Conservation (phyloP, 2,888 invertebrate genomes). For the Cheilosia pagana region DNA sequence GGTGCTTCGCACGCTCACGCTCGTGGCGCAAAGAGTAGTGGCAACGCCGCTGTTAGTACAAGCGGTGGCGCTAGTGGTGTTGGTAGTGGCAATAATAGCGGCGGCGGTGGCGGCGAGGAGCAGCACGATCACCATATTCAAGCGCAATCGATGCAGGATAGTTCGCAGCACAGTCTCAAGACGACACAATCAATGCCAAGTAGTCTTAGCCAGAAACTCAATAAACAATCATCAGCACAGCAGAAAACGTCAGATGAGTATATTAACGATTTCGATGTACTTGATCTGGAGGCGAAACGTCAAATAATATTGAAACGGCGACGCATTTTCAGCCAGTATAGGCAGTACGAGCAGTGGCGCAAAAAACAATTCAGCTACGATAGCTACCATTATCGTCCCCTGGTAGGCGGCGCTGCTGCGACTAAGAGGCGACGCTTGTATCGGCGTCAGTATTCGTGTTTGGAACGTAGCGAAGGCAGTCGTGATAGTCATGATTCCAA, state of each 20-base stretch:
- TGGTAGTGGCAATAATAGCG: slow-evolving; percentile 43
- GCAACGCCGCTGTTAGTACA: slow-evolving; percentile 53
- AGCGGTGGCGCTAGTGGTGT: slow-evolving; percentile 10
- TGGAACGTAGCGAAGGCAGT: slow-evolving; percentile 81
- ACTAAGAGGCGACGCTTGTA: slow-evolving; percentile 81
- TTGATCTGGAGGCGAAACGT: slow-evolving; percentile 80
- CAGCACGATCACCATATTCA: slow-evolving; percentile 70
- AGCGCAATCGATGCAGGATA: slow-evolving; percentile 64
- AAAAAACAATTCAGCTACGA: slow-evolving; percentile 83
- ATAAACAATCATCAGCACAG: slow-evolving; percentile 59
- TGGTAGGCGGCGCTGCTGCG: slow-evolving; percentile 78
- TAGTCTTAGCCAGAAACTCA: slow-evolving; percentile 58
- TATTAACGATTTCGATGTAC: slow-evolving; percentile 80
- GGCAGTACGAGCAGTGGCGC: slow-evolving; percentile 83
- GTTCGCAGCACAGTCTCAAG: slow-evolving; percentile 77
- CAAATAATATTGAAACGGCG: slow-evolving; percentile 81
- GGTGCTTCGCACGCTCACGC: slow-evolving; percentile 79
- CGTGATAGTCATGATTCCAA: slow-evolving; percentile 81
- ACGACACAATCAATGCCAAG: slow-evolving; percentile 67
- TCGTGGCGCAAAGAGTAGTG: slow-evolving; percentile 77
- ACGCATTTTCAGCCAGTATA: slow-evolving; percentile 82
- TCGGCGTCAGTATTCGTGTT: slow-evolving; percentile 82
- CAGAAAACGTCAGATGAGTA: slow-evolving; percentile 77
- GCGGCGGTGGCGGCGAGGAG: slow-evolving; percentile 50
- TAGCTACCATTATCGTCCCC: slow-evolving; percentile 82